Percentiles rank a stretch among this genome's conserved stretches.
Conservation (phyloP, 64 coral and sea anemone species). For the Montipora sp. region DNA sequence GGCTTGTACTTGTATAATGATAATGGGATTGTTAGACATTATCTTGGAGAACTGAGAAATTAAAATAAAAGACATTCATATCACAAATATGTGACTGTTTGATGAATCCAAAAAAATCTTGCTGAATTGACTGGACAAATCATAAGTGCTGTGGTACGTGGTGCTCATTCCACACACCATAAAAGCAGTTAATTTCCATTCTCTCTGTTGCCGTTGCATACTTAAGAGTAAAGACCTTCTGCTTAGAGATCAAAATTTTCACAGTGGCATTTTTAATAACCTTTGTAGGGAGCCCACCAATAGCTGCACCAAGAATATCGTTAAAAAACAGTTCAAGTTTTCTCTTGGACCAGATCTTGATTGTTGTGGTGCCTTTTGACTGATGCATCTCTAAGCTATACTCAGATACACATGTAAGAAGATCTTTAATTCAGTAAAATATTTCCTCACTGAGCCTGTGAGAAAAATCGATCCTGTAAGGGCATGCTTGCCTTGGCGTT, state of each 20-base stretch:
- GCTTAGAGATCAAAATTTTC: conserved; percentile 62
- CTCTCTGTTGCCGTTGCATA: too few relatives aligned
- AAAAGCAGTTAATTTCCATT: conserved; percentile 4
- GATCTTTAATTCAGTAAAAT: conserved; percentile 78
- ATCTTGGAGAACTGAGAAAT: conserved; percentile 66
- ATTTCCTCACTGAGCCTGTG: conserved; percentile 82
- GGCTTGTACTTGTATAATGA: conserved; percentile 63
- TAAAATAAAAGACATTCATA: conserved; percentile 50
- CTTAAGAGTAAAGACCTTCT: conserved; percentile 65
- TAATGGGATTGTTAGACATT: conserved; percentile 55
- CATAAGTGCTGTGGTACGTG: conserved; percentile 82
- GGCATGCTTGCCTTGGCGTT: conserved; percentile 74
- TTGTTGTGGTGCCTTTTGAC: neutral
- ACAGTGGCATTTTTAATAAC: conserved; percentile 54
- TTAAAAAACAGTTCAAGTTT: conserved; percentile 76
- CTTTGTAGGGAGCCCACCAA: conserved; percentile 63
- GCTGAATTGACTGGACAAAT: conserved; percentile 27
- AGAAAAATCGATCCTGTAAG: conserved; percentile 88
- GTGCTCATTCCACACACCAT: conserved; percentile 79
- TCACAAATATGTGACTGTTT: conserved; percentile 54
- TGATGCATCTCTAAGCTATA: conserved; percentile 73
- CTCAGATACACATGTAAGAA: conserved; percentile 82
- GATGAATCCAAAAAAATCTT: conserved; percentile 18
- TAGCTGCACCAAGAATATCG: conserved; percentile 69
- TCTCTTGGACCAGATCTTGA: neutral